Evolutionary conservation across 2,113 vertebrate genomes (phyloP), one percentile per base, ranked within the genome.

Genomic region (Xenopus laevis): DNA sequence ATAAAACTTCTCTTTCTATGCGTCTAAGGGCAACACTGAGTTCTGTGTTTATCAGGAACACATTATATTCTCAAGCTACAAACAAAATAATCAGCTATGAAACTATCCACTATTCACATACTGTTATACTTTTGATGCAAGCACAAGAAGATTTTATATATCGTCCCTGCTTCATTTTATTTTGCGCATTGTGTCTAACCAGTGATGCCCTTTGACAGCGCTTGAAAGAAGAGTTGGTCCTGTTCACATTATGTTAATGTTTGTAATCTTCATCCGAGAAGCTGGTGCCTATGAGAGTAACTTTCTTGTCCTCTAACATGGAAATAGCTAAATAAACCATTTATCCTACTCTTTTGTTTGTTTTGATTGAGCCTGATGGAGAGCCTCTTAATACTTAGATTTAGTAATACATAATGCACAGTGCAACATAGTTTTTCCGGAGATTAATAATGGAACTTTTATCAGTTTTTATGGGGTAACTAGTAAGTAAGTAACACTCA

Each of bases 191-290:
- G n/a, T 60, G 46, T 40, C 84, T 75, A 81, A 81, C 87, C 86
- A 87, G 80, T 83, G 63, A 71, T 13, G 84, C 86, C 85, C 85
- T 87, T 89, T 87, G 87, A 91, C 82, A 87, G 87, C 87, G 87
- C 86, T 83, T 84, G 82, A 85, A 88, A 87, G 86, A 84, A 84
- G 78, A 85, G 77, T 18, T 55, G 70, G 81, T 80, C 65, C 79
- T 83, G 52, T 62, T 78, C 87, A 85, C 87, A 88, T 91, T 90
- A 86, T 85, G 88, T 88, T 91, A 89, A 87, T 91, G 89, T 87
- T 86, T 87, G 86, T 88, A 81, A 79, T 82, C 83, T 84, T 80
- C 71, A 83, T 86, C 79, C 69, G 77, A 81, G 81, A 73, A 85
- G 79, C 86, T 79, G 80, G 84, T 80, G 82, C 68, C 5, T 85